Percentiles rank a stretch among this genome's conserved stretches.
Evolutionary conservation across 2,797 vertebrate species (phyloP).

Genomic region (Falco peregrinus): DNA sequence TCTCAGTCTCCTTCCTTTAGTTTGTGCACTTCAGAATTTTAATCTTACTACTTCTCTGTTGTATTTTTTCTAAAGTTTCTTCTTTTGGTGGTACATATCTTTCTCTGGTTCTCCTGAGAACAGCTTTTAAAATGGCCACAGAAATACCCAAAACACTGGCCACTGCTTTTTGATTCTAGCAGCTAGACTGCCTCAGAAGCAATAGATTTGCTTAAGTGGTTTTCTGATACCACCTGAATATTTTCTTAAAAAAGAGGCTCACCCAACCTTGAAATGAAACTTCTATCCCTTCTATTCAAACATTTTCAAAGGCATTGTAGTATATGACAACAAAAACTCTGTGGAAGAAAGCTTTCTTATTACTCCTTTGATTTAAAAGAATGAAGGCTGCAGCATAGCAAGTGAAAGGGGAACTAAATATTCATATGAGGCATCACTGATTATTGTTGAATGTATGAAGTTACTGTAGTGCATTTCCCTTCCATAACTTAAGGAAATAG

Average conservation of each 20-base stretch:
- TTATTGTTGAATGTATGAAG: conserved; percentile 7
- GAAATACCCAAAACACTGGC: not conserved
- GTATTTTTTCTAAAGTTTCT: not conserved
- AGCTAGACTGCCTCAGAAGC: not conserved
- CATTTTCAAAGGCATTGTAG: not conserved
- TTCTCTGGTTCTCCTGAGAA: not conserved
- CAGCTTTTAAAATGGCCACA: not conserved
- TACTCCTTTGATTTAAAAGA: not conserved
- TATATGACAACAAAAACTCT: not conserved
- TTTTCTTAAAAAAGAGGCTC: not conserved
- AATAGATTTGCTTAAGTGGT: not conserved
- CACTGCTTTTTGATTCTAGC: not conserved
- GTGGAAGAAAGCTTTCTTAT: not conserved
- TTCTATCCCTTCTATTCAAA: not conserved
- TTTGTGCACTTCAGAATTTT: not conserved
- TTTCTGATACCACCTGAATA: not conserved
- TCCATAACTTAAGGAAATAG: not conserved
- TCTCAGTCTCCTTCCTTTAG: not conserved
- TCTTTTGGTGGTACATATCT: not conserved
- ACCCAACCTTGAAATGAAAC: not conserved
- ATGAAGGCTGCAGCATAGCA: not conserved
- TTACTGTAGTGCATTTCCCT: conserved; percentile 16
- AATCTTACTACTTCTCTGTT: not conserved
- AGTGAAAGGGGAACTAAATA: conserved; percentile 33
- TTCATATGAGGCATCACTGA: not conserved